phyloP scores from a whole-genome alignment of 2,113 vertebrate species.

The Mesitornis unicolor region DNA sequence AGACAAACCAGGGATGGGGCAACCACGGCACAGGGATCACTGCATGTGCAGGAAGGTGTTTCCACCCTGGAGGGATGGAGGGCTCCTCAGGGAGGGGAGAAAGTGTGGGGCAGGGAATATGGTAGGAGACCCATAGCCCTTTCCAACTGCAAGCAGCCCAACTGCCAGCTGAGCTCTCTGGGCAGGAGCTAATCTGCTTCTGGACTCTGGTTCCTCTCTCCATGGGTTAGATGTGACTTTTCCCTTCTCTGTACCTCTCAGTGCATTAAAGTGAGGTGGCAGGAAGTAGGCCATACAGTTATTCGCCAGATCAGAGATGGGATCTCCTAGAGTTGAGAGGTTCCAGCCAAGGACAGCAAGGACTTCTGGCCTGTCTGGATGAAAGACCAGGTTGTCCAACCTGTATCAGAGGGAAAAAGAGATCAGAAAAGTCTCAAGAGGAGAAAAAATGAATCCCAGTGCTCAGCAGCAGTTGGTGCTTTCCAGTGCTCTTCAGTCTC shows the following conservation, averaged over 20 bases:
- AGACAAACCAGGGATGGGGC: neutral
- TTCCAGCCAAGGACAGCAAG: constrained; percentile 84
- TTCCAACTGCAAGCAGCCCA: neutral
- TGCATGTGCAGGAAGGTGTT: neutral
- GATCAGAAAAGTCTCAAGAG: neutral
- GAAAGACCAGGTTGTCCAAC: constrained; percentile 83
- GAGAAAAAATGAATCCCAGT: neutral
- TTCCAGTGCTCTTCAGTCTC: neutral
- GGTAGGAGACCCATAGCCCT: neutral
- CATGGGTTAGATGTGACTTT: neutral
- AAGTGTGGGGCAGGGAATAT: neutral
- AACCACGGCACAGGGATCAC: neutral
- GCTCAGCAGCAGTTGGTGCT: neutral
- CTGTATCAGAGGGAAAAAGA: constrained; percentile 62
- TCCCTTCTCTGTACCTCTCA: constrained; percentile 73
- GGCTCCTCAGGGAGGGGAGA: neutral
- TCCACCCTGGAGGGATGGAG: neutral
- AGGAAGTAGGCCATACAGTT: constrained; percentile 77
- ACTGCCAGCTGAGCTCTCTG: neutral
- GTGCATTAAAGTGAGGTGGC: constrained; percentile 61
- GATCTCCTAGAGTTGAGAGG: constrained; percentile 79
- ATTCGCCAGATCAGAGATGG: constrained; percentile 78
- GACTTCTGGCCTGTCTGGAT: constrained; percentile 76
- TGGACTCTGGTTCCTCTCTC: neutral
- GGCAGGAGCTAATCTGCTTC: neutral